Conservation (phyloP, 2,888 invertebrate species). For the Alloscopus bannaensis region DNA sequence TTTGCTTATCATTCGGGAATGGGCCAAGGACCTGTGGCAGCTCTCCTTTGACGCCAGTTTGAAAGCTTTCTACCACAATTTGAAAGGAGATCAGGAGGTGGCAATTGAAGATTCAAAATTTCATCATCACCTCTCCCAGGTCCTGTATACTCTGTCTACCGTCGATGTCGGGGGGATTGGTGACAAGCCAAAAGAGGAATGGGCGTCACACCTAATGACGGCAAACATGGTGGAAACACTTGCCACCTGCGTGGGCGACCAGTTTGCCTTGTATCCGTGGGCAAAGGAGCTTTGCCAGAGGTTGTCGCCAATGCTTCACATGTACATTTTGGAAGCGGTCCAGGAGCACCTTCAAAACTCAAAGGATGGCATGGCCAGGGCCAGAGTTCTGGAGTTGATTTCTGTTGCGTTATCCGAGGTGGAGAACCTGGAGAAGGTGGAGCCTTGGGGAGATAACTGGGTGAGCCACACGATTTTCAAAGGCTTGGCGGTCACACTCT, state of each 20-base stretch:
- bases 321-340: neutral
- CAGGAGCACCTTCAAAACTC: neutral
- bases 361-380: neutral
- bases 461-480: neutral
- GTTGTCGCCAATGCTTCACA: neutral
- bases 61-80: neutral
- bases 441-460: neutral
- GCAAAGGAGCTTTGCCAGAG: neutral
- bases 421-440: neutral
- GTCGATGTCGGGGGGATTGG: neutral
- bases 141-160: neutral
- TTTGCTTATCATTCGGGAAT: neutral
- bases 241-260: neutral
- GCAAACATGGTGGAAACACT: neutral
- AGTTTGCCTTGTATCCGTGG: neutral
- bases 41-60: neutral
- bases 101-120: neutral
- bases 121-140: neutral
- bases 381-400: neutral
- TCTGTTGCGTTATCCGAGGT: neutral
- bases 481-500: too few species aligned
- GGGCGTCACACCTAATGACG: neutral
- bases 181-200: neutral
- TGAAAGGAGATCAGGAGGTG: conserved; percentile 14
- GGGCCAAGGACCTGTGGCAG: neutral